Evolutionary conservation across 2,888 invertebrate genomes (phyloP).

Genomic region (Cephus pulcher): DNA sequence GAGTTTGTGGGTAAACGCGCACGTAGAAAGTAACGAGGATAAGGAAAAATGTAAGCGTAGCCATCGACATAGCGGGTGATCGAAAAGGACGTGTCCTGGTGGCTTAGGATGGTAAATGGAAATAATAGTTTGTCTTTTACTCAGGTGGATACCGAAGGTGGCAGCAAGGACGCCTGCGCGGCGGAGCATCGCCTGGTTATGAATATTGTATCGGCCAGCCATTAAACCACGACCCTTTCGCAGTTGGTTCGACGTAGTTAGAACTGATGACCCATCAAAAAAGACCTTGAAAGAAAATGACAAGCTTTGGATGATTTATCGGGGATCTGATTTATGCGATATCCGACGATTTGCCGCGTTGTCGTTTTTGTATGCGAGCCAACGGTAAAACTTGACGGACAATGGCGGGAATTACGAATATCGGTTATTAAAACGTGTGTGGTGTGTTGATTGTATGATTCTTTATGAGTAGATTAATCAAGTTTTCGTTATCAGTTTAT

Average conservation of each 20-base stretch:
- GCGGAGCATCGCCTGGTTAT: conserved; percentile 36
- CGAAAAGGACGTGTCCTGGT: neutral
- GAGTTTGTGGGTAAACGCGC: conserved; percentile 36
- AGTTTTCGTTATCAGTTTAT: neutral
- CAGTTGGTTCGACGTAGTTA: neutral
- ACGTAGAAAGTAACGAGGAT: conserved; percentile 18
- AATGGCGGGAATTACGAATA: neutral
- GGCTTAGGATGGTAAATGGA: neutral
- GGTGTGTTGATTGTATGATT: neutral
- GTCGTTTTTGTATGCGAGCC: neutral
- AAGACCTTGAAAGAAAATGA: conserved; percentile 15
- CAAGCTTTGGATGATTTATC: conserved; percentile 23
- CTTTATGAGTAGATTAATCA: neutral
- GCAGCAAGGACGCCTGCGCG: conserved; percentile 50
- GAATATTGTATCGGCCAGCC: conserved; percentile 53
- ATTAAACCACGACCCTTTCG: conserved; percentile 52
- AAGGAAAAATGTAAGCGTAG: neutral
- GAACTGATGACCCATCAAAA: conserved; percentile 5
- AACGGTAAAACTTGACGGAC: neutral
- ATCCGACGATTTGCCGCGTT: neutral
- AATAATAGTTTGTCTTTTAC: conserved; percentile 6
- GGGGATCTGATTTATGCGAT: conserved; percentile 36
- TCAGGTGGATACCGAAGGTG: conserved; percentile 25
- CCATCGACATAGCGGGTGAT: neutral
- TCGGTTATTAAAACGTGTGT: neutral